phyloP scores from a whole-genome alignment of 2,797 vertebrate genomes.

The Myoxocephalus aenaeus region DNA sequence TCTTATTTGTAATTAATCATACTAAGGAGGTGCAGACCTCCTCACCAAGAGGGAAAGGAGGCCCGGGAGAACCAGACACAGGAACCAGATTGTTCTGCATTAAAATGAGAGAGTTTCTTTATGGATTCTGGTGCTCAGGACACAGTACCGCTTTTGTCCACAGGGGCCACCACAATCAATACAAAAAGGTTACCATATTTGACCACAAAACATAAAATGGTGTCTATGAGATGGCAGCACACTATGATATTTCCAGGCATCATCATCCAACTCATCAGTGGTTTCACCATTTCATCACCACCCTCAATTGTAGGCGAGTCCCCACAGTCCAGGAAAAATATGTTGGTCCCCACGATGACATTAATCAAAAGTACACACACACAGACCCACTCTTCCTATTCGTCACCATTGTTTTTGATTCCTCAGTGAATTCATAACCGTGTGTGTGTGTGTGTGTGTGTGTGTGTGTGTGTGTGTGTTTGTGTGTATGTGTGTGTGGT shows the following conservation, averaged over 20 bases:
- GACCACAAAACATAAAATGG: no score
- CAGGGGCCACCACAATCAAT: background rate
- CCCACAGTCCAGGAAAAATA: background rate
- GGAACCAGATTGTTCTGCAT: background rate
- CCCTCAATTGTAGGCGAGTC: background rate
- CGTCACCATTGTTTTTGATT: constrained; percentile 5
- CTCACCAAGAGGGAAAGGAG: background rate
- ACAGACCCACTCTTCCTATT: constrained; percentile 1
- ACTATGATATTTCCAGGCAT: background rate
- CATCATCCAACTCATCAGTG: background rate
- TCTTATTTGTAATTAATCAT: background rate
- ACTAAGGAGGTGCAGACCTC: background rate
- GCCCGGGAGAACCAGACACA: no score
- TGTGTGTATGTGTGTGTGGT: constrained; percentile 13
- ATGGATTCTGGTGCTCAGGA: background rate
- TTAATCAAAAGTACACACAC: constrained; percentile 3
- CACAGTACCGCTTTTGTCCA: background rate
- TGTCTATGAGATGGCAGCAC: background rate
- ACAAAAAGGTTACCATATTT: background rate
- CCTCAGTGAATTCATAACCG: constrained; percentile 30
- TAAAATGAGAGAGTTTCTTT: background rate
- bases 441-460: background rate
- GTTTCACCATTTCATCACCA: background rate
- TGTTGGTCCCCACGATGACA: constrained; percentile 8
- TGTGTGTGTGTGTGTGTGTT: background rate